Evolutionary conservation across 2,113 vertebrate genomes (phyloP).

Genomic region (Larimichthys crocea): DNA sequence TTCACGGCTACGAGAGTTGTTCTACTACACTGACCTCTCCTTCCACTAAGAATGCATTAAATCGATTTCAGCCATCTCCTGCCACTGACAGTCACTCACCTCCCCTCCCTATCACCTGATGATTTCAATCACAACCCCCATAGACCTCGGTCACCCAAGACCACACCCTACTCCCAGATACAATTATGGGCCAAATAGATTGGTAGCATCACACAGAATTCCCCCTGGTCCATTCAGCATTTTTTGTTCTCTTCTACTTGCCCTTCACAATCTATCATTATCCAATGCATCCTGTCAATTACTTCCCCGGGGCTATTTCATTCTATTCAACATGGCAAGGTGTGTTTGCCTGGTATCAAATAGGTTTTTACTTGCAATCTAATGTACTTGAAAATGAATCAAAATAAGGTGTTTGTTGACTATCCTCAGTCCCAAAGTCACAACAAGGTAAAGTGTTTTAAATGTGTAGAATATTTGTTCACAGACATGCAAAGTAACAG

Average conservation of each 20-base stretch:
- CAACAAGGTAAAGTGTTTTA: neutral
- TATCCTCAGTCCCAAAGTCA: neutral
- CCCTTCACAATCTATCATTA: slow-evolving; percentile 69
- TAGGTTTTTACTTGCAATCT: slow-evolving; percentile 41
- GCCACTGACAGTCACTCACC: slow-evolving; percentile 59
- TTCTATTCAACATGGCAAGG: slow-evolving; percentile 47
- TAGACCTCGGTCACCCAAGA: slow-evolving; percentile 60
- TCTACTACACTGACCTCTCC: slow-evolving; percentile 56
- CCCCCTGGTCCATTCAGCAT: slow-evolving; percentile 47
- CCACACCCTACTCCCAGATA: slow-evolving; percentile 63
- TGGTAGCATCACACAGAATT: slow-evolving; percentile 67
- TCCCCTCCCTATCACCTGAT: slow-evolving; percentile 70
- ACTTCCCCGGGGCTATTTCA: slow-evolving; percentile 41
- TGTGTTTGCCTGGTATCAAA: no score
- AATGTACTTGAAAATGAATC: slow-evolving; percentile 21
- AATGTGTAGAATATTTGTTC: neutral
- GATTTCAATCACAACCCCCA: slow-evolving; percentile 73
- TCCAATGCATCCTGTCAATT: slow-evolving; percentile 66
- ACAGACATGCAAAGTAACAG: neutral
- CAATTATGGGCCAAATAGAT: slow-evolving; percentile 77
- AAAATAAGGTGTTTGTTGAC: slow-evolving; percentile 22
- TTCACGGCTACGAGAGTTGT: slow-evolving; percentile 42
- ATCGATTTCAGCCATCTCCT: slow-evolving; percentile 68
- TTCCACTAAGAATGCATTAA: slow-evolving; percentile 51
- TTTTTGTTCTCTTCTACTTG: slow-evolving; percentile 42